Conservation (phyloP, 2,113 vertebrate species). For the Rhabdomys dilectus region DNA sequence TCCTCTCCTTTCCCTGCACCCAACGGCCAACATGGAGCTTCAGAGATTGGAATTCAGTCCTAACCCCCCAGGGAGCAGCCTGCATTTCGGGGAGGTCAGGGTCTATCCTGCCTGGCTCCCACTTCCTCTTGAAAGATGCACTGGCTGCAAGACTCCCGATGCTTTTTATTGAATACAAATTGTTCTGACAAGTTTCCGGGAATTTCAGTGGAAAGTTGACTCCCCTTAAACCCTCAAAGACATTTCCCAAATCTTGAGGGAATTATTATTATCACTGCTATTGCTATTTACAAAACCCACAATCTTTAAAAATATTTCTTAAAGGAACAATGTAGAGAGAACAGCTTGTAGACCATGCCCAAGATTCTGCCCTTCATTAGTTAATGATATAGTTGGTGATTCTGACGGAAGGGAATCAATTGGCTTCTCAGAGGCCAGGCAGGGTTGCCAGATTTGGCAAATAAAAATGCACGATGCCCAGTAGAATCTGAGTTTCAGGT, state of each 20-base stretch:
- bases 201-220: slow-evolving; percentile 60
- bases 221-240: slow-evolving; percentile 59
- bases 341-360: not conserved
- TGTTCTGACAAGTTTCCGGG: slow-evolving; percentile 49
- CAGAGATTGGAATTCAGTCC: slow-evolving; percentile 19
- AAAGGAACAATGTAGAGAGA: slow-evolving; percentile 11
- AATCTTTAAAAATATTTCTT: slow-evolving; percentile 10
- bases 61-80: not conserved
- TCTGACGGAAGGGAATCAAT: not conserved
- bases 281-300: slow-evolving; percentile 58
- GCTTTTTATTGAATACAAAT: slow-evolving; percentile 62
- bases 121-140: slow-evolving; percentile 22
- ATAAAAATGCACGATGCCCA: not conserved
- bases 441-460: not conserved
- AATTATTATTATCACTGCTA: slow-evolving; percentile 35
- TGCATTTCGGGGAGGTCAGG: not conserved
- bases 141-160: not conserved
- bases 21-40: not conserved
- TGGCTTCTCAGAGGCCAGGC: not conserved
- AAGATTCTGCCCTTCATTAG: not conserved
- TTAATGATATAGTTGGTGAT: not conserved
- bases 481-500: not conserved
- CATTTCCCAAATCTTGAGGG: slow-evolving; percentile 57
- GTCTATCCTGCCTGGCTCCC: not conserved
- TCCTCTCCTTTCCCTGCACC: not conserved